Evolutionary conservation across 2,113 vertebrate genomes (phyloP).

Genomic region (Leiothrix lutea): DNA sequence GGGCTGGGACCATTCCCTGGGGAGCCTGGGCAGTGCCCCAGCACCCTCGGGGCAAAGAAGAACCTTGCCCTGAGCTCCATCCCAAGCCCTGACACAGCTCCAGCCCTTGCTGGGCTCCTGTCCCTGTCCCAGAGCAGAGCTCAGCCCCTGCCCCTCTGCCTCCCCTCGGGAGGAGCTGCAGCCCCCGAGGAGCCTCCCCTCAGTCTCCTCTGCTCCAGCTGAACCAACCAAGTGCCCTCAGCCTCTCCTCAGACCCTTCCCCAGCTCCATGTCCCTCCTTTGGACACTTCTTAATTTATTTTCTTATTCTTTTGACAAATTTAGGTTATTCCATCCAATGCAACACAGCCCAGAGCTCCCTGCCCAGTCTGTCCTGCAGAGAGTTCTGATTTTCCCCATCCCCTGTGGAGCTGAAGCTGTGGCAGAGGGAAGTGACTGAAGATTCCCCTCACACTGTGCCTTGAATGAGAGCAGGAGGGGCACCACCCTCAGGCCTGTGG

Average conservation of each 20-base stretch:
- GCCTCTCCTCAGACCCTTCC: neutral
- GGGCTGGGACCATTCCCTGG: neutral
- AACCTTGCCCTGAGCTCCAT: neutral
- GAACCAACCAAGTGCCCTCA: neutral
- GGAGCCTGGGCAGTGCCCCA: neutral
- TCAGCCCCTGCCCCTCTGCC: neutral
- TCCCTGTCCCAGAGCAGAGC: neutral
- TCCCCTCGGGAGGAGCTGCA: neutral
- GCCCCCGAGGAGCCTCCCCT: neutral
- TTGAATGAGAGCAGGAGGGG: fast-evolving
- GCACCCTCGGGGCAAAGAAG: neutral
- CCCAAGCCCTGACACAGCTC: neutral
- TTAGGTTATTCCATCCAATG: neutral
- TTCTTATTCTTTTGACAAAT: neutral
- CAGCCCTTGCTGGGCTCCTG: neutral
- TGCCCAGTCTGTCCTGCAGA: neutral
- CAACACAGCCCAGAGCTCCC: neutral
- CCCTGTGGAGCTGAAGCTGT: neutral
- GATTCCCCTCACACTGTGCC: fast-evolving
- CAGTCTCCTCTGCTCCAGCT: neutral
- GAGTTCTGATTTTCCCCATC: neutral
- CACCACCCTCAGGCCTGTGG: neutral
- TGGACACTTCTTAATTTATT: neutral
- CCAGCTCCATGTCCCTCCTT: neutral
- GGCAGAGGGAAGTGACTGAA: neutral